These are phyloP conservation scores for Stictocephala bisonia DNA, from an alignment of 2,888 invertebrate genomes.

Conservation along the genomic window DNA sequence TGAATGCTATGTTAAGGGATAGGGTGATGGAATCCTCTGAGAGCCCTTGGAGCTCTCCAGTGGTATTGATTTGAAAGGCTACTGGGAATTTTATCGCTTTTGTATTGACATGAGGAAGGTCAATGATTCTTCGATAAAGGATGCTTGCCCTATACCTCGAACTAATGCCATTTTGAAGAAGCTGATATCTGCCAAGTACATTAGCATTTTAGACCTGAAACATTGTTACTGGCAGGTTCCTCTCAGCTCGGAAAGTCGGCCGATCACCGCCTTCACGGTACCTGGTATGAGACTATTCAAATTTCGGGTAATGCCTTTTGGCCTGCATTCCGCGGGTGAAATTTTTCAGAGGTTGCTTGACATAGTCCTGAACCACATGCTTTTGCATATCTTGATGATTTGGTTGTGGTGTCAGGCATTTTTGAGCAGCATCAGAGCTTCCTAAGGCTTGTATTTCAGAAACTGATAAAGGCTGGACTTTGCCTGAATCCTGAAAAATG, in stretches of 20 bases:
- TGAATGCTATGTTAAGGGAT: too few relatives aligned
- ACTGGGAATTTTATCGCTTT: too few relatives aligned
- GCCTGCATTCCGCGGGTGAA: background rate
- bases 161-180: background rate
- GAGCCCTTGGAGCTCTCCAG: too few relatives aligned
- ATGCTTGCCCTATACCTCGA: background rate
- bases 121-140: background rate
- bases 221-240: slow-evolving; percentile 11
- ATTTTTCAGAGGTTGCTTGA: slow-evolving; percentile 1
- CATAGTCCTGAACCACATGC: background rate
- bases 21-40: too few relatives aligned
- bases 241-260: background rate
- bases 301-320: background rate
- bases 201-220: background rate
- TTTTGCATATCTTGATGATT: too few relatives aligned
- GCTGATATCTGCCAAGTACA: background rate
- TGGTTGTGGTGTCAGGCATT: too few relatives aligned
- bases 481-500: too few relatives aligned
- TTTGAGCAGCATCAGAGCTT: too few relatives aligned
- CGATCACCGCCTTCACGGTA: background rate
- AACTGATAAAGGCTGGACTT: too few relatives aligned
- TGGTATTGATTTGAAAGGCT: too few relatives aligned
- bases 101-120: background rate
- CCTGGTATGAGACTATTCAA: background rate
- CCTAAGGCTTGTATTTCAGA: too few relatives aligned